Evolutionary conservation across 2,888 invertebrate species (phyloP), one percentile per base, ranked within the genome.

Genomic region (Marasmarcha lunaedactyla): DNA sequence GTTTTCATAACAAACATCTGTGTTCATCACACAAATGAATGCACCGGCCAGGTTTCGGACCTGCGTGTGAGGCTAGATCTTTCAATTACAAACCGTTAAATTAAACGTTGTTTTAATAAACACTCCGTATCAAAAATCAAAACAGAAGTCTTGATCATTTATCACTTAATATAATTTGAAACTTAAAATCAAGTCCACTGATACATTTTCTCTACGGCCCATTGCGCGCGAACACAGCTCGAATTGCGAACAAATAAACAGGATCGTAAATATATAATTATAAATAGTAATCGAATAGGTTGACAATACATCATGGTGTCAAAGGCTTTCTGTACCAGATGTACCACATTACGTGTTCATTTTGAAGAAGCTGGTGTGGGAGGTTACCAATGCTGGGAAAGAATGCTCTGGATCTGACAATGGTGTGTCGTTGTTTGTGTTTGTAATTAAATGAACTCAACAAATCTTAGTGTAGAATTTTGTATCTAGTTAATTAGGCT

Each of bases 301-400:
- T 56, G 49, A 67, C 66, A 64, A 77, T 78, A 68, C 61, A 73
- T 74, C 74, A 76, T 59, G 59, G 64, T 77, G 74, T 72, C 71
- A 68, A 62, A 61, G 62, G 52, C 46, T 54, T 55, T 63, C 62
- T 63, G 67, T 63, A 70, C 63, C 81, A 83, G 81, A 83, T 81
- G 83, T 81, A 79, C 71, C 66, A 63, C 63, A 71, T 78, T 78
- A 77, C 76, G 63, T 71, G 64, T 77, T 73, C 68, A 73, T 78
- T 77, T 69, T 73, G 65, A 65, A 54, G 64, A 65, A 64, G 66
- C 61, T 71, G 67, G 67, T 71, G 65, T 63, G 71, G 57, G 55
- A 63, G 55, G 70, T 70, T 39, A 39, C 35, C 44, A 7, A 7
- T 7, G 3, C 20, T 20, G 3, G 3, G 20, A 20, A 20, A 20